Percentiles rank a stretch among this genome's conserved stretches.
Evolutionary conservation across 2,113 vertebrate species (phyloP).

Genomic region (Lagopus muta): DNA sequence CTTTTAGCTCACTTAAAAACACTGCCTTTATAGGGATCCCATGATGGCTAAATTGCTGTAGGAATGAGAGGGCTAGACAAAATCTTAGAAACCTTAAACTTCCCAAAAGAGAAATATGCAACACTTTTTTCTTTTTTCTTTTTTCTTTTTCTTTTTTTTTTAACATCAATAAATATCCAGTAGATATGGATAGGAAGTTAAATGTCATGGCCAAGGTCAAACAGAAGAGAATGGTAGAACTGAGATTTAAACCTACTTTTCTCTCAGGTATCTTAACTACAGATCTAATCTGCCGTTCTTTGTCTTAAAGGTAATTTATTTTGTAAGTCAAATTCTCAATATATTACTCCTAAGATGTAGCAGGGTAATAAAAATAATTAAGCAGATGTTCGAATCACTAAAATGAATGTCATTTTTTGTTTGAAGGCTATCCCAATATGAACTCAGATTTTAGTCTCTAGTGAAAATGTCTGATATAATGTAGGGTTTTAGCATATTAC

Average conservation of each 20-base stretch:
- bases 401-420: slow-evolving; percentile 53
- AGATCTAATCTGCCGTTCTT: slow-evolving; percentile 44
- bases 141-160: neutral
- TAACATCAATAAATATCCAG: neutral
- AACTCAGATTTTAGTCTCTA: slow-evolving; percentile 62
- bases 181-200: neutral
- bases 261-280: slow-evolving; percentile 33
- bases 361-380: slow-evolving; percentile 63
- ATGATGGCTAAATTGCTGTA: neutral
- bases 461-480: slow-evolving; percentile 47
- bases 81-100: neutral
- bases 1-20: neutral
- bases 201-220: slow-evolving; percentile 41
- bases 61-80: neutral
- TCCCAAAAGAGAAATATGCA: neutral
- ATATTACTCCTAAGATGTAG: slow-evolving; percentile 43
- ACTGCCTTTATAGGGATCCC: neutral
- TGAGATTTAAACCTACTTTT: slow-evolving; percentile 36
- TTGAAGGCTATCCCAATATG: slow-evolving; percentile 54
- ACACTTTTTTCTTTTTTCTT: neutral
- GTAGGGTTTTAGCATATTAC: slow-evolving; percentile 58
- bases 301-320: slow-evolving; percentile 58
- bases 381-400: slow-evolving; percentile 53
- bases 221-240: neutral
- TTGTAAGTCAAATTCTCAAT: slow-evolving; percentile 44